Evolutionary conservation across 2,113 vertebrate genomes (phyloP).

Genomic region (Pteruthius melanotis): DNA sequence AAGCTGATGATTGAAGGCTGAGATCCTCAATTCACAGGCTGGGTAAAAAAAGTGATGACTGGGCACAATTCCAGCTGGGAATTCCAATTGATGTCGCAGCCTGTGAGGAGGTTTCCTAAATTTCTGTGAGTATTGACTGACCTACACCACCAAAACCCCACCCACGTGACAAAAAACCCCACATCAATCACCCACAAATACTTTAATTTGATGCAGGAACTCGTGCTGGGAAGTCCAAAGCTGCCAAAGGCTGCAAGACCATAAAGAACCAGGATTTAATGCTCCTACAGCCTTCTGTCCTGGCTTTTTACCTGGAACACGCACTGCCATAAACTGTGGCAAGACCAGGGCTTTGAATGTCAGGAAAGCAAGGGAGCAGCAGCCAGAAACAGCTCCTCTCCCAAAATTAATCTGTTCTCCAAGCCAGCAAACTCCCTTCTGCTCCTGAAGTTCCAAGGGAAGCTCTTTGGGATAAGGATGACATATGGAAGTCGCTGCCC

Average conservation of each 20-base stretch:
- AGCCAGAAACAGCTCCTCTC: neutral
- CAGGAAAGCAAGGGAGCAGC: neutral
- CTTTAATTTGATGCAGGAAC: neutral
- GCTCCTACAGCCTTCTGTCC: neutral
- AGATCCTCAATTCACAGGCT: neutral
- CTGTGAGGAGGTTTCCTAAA: neutral
- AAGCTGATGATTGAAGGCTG: neutral
- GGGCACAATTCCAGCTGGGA: neutral
- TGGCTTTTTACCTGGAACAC: neutral
- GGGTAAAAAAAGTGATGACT: neutral
- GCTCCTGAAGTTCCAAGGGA: neutral
- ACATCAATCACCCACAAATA: neutral
- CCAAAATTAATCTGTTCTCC: neutral
- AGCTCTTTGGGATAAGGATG: neutral
- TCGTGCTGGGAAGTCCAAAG: neutral
- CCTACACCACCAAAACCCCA: neutral
- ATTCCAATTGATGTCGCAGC: accelerated
- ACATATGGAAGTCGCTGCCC: neutral
- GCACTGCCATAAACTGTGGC: neutral
- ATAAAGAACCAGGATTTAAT: neutral
- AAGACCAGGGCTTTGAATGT: neutral
- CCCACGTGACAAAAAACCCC: accelerated
- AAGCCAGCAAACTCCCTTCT: neutral
- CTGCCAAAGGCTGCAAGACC: neutral
- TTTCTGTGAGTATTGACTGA: neutral